A percentile compares a stretch with the other conserved stretches of the same genome.
These are phyloP conservation scores for Lithophane socia DNA, from an alignment of 2,888 invertebrate species.

Conservation along the genomic window DNA sequence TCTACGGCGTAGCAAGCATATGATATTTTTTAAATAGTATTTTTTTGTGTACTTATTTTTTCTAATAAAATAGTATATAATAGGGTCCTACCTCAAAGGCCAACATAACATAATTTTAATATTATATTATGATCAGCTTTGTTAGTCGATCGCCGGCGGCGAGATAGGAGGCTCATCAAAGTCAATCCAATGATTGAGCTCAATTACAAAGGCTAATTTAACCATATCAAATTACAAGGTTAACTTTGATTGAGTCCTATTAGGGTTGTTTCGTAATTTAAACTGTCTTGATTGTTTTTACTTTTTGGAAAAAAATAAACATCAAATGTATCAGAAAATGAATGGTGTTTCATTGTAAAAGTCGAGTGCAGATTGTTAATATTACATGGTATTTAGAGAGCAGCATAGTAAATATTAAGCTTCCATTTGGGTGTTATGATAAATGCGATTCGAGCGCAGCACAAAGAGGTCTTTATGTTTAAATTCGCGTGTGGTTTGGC, in stretches of 20 bases:
- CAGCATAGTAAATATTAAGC: slow-evolving; percentile 45
- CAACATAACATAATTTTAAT: slow-evolving; percentile 19
- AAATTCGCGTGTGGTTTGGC: slow-evolving; percentile 80
- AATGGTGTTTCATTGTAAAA: slow-evolving; percentile 16
- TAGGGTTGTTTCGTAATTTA: slow-evolving; percentile 10
- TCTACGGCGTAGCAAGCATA: slow-evolving; percentile 28
- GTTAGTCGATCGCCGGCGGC: slow-evolving; percentile 32
- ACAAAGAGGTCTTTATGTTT: slow-evolving; percentile 74
- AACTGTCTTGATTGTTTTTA: neutral
- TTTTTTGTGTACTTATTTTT: neutral
- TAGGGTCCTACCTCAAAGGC: neutral
- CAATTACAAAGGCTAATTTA: slow-evolving; percentile 49
- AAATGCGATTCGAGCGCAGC: slow-evolving; percentile 68
- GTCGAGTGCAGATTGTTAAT: slow-evolving; percentile 39
- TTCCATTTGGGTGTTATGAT: slow-evolving; percentile 64
- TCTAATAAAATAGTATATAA: neutral
- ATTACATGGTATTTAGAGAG: slow-evolving; percentile 40
- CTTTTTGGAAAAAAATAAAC: neutral
- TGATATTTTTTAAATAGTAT: neutral
- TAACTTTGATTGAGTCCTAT: slow-evolving; percentile 21
- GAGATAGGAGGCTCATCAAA: slow-evolving; percentile 43
- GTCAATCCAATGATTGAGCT: slow-evolving; percentile 44
- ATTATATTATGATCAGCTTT: slow-evolving; percentile 45
- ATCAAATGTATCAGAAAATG: neutral
- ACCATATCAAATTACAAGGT: slow-evolving; percentile 39